phyloP scores from a whole-genome alignment of 2,888 invertebrate genomes.

The Drosophila infuscata region DNA sequence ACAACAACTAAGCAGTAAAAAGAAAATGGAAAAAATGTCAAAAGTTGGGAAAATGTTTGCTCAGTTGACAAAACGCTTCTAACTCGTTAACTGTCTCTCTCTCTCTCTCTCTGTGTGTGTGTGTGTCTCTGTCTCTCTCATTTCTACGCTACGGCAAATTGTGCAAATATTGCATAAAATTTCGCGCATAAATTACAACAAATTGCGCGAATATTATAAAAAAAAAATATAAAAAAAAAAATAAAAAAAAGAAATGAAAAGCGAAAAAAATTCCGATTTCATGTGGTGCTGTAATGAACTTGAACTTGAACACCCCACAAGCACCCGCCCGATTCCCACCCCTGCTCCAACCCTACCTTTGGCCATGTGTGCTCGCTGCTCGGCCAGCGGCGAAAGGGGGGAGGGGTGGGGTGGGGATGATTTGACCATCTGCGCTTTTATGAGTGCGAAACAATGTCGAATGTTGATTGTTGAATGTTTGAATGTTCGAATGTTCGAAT shows the following conservation, averaged over 20 bases:
- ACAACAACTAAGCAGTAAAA: neutral
- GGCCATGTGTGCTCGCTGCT: slow-evolving; percentile 6
- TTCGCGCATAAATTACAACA: slow-evolving; percentile 71
- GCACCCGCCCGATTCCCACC: neutral
- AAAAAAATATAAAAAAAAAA: slow-evolving; percentile 2
- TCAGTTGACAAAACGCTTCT: slow-evolving; percentile 12
- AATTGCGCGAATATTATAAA: slow-evolving; percentile 49
- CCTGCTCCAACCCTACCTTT: neutral
- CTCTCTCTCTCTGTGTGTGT: neutral
- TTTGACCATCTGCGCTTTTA: slow-evolving; percentile 38
- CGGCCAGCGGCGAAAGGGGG: neutral
- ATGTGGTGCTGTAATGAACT: slow-evolving; percentile 69
- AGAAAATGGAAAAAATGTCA: neutral
- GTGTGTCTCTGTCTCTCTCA: neutral
- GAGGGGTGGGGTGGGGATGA: neutral
- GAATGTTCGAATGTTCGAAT: slow-evolving; percentile 3
- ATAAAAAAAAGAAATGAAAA: slow-evolving; percentile 1
- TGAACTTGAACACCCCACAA: slow-evolving; percentile 61
- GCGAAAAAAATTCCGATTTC: slow-evolving; percentile 34
- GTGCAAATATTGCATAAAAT: slow-evolving; percentile 57
- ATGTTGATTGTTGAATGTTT: slow-evolving; percentile 7
- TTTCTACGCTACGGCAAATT: slow-evolving; percentile 31
- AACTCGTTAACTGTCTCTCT: slow-evolving; percentile 3
- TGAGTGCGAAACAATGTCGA: slow-evolving; percentile 44
- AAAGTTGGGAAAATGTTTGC: slow-evolving; percentile 7